Percentiles rank a stretch among this genome's conserved stretches.
Conservation (phyloP, 2,888 invertebrate species). For the Formica aserva region DNA sequence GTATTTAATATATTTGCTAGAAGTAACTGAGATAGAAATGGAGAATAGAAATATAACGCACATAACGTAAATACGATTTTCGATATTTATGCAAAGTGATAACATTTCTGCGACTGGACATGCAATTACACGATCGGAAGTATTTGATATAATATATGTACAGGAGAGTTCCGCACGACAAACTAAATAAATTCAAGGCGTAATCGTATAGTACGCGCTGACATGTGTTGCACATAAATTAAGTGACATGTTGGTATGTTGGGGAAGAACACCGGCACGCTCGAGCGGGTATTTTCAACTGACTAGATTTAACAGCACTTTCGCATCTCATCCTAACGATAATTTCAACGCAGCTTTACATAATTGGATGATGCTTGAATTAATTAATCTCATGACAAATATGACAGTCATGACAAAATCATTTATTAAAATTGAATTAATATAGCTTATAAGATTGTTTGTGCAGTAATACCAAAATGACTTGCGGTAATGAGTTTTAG, state of each 20-base stretch:
- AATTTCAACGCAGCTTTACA: constrained; percentile 16
- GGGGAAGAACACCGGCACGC: constrained; percentile 30
- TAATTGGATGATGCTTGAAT: constrained; percentile 29
- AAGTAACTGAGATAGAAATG: constrained; percentile 21
- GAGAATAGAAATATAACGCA: constrained; percentile 26
- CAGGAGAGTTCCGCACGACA: constrained; percentile 11
- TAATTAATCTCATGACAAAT: constrained; percentile 26
- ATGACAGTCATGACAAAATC: neutral
- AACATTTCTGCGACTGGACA: constrained; percentile 34
- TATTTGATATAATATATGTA: constrained; percentile 25
- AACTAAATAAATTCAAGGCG: constrained; percentile 14
- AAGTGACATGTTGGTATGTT: constrained; percentile 27
- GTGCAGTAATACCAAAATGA: neutral
- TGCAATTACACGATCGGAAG: constrained; percentile 42
- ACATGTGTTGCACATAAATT: constrained; percentile 42
- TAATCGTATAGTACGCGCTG: constrained; percentile 34
- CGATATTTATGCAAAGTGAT: constrained; percentile 27
- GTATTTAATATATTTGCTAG: neutral
- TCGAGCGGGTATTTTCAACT: constrained; percentile 31
- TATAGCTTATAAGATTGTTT: constrained; percentile 1
- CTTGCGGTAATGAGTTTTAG: neutral
- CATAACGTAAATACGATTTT: neutral
- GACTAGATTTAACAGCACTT: constrained; percentile 15
- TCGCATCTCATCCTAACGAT: neutral
- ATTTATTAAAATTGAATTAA: neutral